Base-by-base conservation (phyloP, 1,140 invertebrate genomes). In the Tetranychus cinnabarinus region DNA sequence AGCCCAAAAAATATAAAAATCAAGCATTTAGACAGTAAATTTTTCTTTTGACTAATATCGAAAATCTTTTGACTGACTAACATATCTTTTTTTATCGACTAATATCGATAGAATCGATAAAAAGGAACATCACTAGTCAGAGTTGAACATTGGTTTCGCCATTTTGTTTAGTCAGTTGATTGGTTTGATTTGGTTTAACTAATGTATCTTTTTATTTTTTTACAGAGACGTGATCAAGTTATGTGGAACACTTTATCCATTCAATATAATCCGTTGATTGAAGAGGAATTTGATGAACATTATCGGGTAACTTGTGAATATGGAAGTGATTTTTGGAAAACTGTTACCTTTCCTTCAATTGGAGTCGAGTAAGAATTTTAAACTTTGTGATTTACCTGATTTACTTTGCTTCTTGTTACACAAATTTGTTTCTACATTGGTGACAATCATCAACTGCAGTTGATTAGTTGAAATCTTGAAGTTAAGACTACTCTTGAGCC, bases 261-360 rank as follows among this genome's bases (percentile, higher is more conserved):
- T 34, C 88, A 92, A 68, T 93, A 93, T 73, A 92, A 91, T 73
- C 80, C 87, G 0, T 71, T 91, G 56, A 92, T 93, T 62, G 88
- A 93, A 70, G 88, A 91, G 71, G 88, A 92, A 70, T 86, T 85
- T 73, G 88, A 93, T 72, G 88, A 93, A 68, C 88, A 93, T 69
- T 92, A 91, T 70, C 88, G 88, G 73, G 87, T 92, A n/a, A 91
- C 88, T 6, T 93, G 88, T 72, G 88, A 92, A 72, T 93, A 92
- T 70, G 88, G 88, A 54, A 91, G 91, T 71, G 88, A 93, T 71
- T 91, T 91, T 73, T 91, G 88, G 87, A 91, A 91, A 74, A 93
- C 88, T 0, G 88, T 93, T 36, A 90, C 88, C 0, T 93, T 93
- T 74, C 88, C 88, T 1, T 89, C 91, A 71, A 75, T 93, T 36